Percentiles rank a stretch among this genome's conserved stretches.
These are phyloP conservation scores for Dascillus cervinus DNA, from an alignment of 2,888 invertebrate genomes.

Conservation along the genomic window DNA sequence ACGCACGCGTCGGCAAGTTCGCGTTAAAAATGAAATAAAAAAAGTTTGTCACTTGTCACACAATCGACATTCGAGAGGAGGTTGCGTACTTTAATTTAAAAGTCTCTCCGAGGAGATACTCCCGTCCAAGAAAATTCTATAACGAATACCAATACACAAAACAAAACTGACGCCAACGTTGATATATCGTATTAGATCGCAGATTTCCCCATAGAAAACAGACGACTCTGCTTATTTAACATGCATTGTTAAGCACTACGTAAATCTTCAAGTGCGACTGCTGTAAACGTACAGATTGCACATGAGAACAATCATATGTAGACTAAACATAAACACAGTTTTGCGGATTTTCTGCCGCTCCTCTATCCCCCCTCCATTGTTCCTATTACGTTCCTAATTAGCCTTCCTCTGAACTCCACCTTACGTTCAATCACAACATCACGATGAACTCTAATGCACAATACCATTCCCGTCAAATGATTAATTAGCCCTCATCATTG, in stretches of 20 bases:
- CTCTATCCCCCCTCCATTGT: constrained; percentile 4
- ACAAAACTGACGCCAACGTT: constrained; percentile 23
- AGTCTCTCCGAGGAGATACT: constrained; percentile 17
- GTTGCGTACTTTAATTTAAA: constrained; percentile 16
- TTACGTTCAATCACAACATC: background rate
- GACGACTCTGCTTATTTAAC: constrained; percentile 22
- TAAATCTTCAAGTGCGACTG: constrained; percentile 23
- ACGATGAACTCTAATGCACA: no score
- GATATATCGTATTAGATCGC: constrained; percentile 24
- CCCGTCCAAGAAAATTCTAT: constrained; percentile 16
- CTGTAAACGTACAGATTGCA: constrained; percentile 8
- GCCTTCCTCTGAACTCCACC: no score
- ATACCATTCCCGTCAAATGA: no score
- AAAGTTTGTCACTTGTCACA: constrained; percentile 9
- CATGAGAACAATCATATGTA: constrained; percentile 5
- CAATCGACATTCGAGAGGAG: constrained; percentile 6
- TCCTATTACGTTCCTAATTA: constrained; percentile 6
- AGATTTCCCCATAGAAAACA: constrained; percentile 24
- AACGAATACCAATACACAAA: constrained; percentile 23
- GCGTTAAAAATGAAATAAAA: constrained; percentile 7
- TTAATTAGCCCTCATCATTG: no score
- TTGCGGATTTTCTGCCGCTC: constrained; percentile 5
- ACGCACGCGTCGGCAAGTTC: no score
- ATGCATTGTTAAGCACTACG: constrained; percentile 25
- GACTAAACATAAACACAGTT: constrained; percentile 5